Percentiles rank a stretch among this genome's conserved stretches.
phyloP scores from a whole-genome alignment of 2,797 vertebrate species.

The Pangasius larnaudii region DNA sequence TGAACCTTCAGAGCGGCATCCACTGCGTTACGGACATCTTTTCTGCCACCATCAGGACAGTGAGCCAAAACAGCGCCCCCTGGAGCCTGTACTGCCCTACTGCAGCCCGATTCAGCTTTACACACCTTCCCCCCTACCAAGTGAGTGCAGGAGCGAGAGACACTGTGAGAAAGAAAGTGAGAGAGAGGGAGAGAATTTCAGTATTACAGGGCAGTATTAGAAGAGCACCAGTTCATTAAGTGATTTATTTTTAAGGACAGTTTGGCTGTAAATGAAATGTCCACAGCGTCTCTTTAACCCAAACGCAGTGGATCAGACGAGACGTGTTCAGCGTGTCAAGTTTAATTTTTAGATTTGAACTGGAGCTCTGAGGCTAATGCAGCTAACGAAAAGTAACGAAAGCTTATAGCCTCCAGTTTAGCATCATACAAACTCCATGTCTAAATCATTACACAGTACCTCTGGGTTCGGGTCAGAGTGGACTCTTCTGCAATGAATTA shows the following conservation, averaged over 20 bases:
- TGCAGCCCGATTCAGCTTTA: slow-evolving; percentile 81
- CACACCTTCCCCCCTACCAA: slow-evolving; percentile 79
- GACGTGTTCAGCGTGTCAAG: too few species aligned
- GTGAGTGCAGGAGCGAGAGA: slow-evolving; percentile 76
- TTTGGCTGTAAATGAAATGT: too few species aligned
- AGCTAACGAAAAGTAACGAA: too few species aligned
- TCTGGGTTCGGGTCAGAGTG: not conserved
- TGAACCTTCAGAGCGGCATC: slow-evolving; percentile 84
- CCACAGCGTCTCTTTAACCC: too few species aligned
- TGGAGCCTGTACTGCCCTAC: slow-evolving; percentile 71
- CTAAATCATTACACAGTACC: too few species aligned
- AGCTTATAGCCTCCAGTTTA: too few species aligned
- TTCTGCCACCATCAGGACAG: slow-evolving; percentile 82
- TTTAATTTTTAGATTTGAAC: too few species aligned
- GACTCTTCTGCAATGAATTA: too few species aligned
- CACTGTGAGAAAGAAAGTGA: slow-evolving; percentile 63
- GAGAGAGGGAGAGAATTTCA: not conserved
- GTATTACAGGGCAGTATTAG: not conserved
- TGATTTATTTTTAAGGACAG: not conserved
- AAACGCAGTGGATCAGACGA: too few species aligned
- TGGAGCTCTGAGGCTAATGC: too few species aligned
- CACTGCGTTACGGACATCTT: slow-evolving; percentile 84
- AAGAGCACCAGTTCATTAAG: not conserved
- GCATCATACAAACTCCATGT: too few species aligned
- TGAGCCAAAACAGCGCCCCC: slow-evolving; percentile 71